Conservation (phyloP, 2,113 vertebrate genomes). For the Pardalotus punctatus region DNA sequence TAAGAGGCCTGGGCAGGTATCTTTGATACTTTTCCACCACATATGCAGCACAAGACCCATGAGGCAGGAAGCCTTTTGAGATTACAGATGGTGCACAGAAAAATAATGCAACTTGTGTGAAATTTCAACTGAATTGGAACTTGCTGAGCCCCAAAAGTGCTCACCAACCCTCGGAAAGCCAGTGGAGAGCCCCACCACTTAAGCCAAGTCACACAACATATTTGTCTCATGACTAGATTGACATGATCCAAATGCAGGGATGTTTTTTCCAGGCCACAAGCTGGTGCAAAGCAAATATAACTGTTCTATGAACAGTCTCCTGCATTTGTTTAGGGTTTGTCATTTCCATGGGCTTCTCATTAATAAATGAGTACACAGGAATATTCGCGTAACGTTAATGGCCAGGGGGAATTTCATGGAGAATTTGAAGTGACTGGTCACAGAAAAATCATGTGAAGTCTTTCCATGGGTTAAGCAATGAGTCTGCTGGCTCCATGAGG, state of each 20-base stretch:
- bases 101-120: neutral
- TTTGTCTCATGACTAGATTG: slow-evolving; percentile 37
- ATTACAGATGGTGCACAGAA: neutral
- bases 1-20: neutral
- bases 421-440: neutral
- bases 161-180: neutral
- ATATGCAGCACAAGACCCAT: neutral
- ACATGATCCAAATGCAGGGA: neutral
- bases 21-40: neutral
- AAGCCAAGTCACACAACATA: slow-evolving; percentile 39
- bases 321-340: slow-evolving; percentile 28
- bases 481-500: neutral
- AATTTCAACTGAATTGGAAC: neutral
- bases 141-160: neutral
- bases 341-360: neutral
- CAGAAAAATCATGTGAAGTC: neutral
- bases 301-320: neutral
- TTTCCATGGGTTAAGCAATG: neutral
- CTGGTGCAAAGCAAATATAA: slow-evolving; percentile 35
- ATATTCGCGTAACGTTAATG: neutral
- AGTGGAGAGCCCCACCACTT: neutral
- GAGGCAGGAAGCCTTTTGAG: neutral
- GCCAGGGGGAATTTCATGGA: neutral
- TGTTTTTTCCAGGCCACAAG: slow-evolving; percentile 12
- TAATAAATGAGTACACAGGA: neutral